A percentile compares a stretch with the other conserved stretches of the same genome.
Conservation (phyloP, 2,888 invertebrate genomes). For the Xestoiulus laeticollis region DNA sequence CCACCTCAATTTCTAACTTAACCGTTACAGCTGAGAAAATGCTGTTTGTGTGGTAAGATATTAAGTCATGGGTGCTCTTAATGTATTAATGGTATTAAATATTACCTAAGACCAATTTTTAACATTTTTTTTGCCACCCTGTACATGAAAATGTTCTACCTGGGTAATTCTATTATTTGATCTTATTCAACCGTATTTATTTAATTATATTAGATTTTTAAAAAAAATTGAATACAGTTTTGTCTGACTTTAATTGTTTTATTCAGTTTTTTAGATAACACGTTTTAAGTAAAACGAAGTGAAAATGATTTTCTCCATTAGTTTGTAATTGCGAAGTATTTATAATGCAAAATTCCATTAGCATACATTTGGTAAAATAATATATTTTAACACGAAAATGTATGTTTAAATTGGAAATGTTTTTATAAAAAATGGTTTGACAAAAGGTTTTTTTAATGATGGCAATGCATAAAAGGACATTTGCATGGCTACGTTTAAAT, state of each 20-base stretch:
- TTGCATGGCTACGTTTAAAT: constrained; percentile 9
- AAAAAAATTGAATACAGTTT: background rate
- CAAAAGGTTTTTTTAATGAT: background rate
- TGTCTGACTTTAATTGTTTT: background rate
- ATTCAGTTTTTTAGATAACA: background rate
- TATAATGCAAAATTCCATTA: background rate
- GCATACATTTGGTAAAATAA: background rate
- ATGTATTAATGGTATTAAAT: no score
- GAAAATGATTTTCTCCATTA: background rate
- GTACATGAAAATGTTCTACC: no score
- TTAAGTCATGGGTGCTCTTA: no score
- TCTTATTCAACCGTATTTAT: no score
- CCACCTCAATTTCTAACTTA: no score
- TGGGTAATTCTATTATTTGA: no score
- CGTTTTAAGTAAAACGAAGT: background rate
- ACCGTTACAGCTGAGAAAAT: no score
- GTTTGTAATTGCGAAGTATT: background rate
- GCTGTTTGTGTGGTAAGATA: no score
- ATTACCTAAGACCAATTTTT: no score
- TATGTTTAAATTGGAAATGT: background rate
- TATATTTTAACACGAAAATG: background rate
- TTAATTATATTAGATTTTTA: background rate
- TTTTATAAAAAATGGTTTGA: background rate
- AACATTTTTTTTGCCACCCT: no score
- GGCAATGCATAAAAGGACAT: background rate